These are phyloP conservation scores for Phymorhynchus buccinoides DNA, from an alignment of 1,140 invertebrate species.

Conservation along the genomic window DNA sequence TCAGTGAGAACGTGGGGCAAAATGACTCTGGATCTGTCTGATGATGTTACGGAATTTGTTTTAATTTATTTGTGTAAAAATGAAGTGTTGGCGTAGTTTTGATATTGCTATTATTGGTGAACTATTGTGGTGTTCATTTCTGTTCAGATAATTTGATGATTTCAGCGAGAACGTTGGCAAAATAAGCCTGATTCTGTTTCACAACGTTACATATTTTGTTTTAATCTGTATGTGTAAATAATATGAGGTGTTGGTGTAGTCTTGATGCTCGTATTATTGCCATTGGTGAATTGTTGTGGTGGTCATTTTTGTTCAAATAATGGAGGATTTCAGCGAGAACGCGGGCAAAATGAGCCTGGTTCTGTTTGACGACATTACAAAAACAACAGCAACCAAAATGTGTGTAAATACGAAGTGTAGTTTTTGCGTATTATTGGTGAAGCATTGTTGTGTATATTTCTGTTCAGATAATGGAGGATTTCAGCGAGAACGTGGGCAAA, in stretches of 20 bases:
- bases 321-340: constrained; percentile 86
- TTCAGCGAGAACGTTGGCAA: constrained; percentile 80
- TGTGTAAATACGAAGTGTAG: not conserved
- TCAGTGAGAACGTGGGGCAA: constrained; percentile 78
- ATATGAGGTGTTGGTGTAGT: too few relatives aligned
- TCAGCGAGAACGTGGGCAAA: constrained; percentile 78
- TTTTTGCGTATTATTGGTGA: not conserved
- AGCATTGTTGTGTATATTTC: constrained; percentile 22
- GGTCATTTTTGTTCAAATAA: constrained; percentile 78
- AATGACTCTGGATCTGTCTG: constrained; percentile 86
- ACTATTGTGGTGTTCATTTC: constrained; percentile 10
- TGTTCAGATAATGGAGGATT: constrained; percentile 84
- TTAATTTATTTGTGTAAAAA: too few relatives aligned
- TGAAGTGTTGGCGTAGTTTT: not conserved
- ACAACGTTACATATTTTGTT: too few relatives aligned
- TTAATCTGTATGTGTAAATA: too few relatives aligned
- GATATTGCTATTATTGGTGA: too few relatives aligned
- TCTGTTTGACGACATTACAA: constrained; percentile 89
- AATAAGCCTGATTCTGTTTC: constrained; percentile 86
- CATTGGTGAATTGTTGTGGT: too few relatives aligned
- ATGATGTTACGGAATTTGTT: too few relatives aligned
- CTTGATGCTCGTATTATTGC: too few relatives aligned
- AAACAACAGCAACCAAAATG: too few relatives aligned
- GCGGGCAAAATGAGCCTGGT: constrained; percentile 80
- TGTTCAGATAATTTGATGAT: constrained; percentile 83